Conservation (phyloP, 2,888 invertebrate genomes). For the Hypena proboscidalis region DNA sequence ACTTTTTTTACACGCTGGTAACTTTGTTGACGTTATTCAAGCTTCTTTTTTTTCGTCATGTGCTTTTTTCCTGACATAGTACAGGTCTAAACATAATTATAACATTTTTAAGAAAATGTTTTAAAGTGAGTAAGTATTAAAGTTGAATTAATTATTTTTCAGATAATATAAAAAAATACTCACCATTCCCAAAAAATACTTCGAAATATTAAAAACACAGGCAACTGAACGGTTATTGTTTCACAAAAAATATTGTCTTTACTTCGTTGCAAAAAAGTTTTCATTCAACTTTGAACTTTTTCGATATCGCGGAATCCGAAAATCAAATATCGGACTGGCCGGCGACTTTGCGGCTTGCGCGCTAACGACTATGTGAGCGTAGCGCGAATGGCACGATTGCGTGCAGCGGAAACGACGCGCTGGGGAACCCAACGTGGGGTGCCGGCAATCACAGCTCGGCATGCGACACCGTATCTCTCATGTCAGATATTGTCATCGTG, state of each 20-base stretch:
- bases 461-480: conserved; percentile 6
- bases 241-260: no score
- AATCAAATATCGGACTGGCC: conserved; percentile 13
- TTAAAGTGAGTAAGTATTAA: no score
- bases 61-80: no score
- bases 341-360: conserved; percentile 27
- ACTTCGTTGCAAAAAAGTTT: conserved; percentile 6
- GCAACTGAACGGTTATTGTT: no score
- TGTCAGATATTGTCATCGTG: conserved; percentile 45
- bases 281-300: conserved; percentile 24
- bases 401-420: conserved; percentile 25
- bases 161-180: neutral
- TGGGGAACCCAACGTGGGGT: conserved; percentile 32
- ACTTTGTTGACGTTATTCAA: no score
- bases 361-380: conserved; percentile 34
- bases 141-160: neutral
- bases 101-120: no score
- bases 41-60: no score
- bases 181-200: no score
- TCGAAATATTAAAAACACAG: no score
- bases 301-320: conserved; percentile 16
- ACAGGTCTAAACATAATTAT: no score
- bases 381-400: conserved; percentile 21
- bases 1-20: no score
- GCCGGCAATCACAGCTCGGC: conserved; percentile 8